These are phyloP conservation scores for Okamejei kenojei DNA, from an alignment of 2,797 vertebrate species.

Conservation along the genomic window DNA sequence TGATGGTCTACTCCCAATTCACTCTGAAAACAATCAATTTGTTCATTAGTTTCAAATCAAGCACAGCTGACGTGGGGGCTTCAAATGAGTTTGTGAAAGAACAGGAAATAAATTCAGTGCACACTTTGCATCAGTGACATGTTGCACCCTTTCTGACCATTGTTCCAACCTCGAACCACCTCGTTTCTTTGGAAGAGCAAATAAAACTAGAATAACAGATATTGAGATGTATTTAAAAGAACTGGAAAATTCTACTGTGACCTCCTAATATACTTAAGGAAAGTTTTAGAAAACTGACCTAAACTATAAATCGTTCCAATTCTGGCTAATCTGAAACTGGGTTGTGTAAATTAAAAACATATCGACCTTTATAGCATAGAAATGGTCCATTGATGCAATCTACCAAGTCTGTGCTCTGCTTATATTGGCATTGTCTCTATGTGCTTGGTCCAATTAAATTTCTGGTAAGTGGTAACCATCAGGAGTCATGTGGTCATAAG, in stretches of 20 bases:
- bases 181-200: neutral
- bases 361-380: neutral
- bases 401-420: no score
- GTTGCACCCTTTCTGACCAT: neutral
- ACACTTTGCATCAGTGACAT: neutral
- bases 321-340: neutral
- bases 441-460: no score
- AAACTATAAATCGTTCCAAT: neutral
- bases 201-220: neutral
- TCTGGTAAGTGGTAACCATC: no score
- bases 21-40: conserved; percentile 11
- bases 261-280: neutral
- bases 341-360: neutral
- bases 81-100: neutral
- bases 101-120: neutral
- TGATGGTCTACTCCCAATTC: neutral
- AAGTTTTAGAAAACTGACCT: neutral
- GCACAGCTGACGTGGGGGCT: neutral
- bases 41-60: neutral
- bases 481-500: no score
- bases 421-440: no score
- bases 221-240: neutral
- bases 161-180: neutral
- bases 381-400: no score
- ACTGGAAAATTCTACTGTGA: neutral